Evolutionary conservation across 2,888 invertebrate genomes (phyloP), one percentile per base, ranked within the genome.

Genomic region (Leptinotarsa peninsularis): DNA sequence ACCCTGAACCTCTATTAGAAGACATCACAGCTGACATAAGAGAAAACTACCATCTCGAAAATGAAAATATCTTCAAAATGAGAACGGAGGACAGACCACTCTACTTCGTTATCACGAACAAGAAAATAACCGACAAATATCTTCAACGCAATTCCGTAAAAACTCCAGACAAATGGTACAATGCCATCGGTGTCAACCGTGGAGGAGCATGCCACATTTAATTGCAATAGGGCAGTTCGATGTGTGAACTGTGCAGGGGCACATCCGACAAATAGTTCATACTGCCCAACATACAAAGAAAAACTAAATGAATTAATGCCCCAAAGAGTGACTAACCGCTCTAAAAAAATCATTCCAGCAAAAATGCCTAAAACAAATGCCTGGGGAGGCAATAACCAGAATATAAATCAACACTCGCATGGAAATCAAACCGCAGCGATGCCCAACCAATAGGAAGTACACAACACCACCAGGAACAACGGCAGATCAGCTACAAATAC

Each of bases 121-220:
- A 14, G 14, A n/a, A 18, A 60, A 60, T 60, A 60, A 60, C 60
- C 18, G 1, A 1, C 18, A 60, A n/a, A 14, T 60, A n/a, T n/a
- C 23, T 60, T 14, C 14, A 60, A n/a, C 3, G 23, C 3, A 66
- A n/a, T 17, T 66, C 0, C 18, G 4, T 23, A 33, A 66, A 43
- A 14, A 15, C 1, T 15, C 13, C 1, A 66, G 18, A 49, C 10
- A 49, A 52, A 58, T 74, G 15, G 69, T 18, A 7, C 74, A 74
- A 17, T 74, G 63, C 50, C 56, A 50, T 4, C 13, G 60, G 13
- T 74, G 66, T 50, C 74, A 74, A 33, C 14, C n/a, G n/a, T 74
- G 73, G 70, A 66, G 54, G 27, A 4, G 3, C 66, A 63, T 33
- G 33, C 7, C 33, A 33, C 7, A 33, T 33, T 2, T 2, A 33